These are phyloP conservation scores for Prenolepis imparis DNA, from an alignment of 2,888 invertebrate genomes.

Conservation along the genomic window DNA sequence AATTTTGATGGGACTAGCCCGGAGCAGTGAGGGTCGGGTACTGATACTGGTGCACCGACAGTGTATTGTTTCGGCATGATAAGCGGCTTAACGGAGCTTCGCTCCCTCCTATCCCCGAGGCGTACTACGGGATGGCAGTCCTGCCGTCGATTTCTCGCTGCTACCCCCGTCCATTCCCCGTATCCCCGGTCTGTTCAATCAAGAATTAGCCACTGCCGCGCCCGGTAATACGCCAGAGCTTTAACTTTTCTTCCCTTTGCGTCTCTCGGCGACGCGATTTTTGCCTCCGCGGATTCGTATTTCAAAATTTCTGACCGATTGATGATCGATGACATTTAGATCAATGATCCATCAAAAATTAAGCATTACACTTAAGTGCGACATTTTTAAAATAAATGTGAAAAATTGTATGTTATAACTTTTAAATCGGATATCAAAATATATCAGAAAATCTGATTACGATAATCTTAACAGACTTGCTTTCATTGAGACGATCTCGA, in stretches of 20 bases:
- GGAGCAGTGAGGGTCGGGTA: slow-evolving; percentile 78
- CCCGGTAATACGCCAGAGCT: slow-evolving; percentile 43
- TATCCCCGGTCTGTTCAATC: slow-evolving; percentile 74
- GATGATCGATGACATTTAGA: not conserved
- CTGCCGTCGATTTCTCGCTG: slow-evolving; percentile 81
- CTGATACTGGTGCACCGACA: slow-evolving; percentile 86
- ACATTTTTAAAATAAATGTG: not conserved
- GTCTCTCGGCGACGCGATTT: slow-evolving; percentile 20
- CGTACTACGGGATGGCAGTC: slow-evolving; percentile 75
- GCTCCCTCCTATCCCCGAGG: slow-evolving; percentile 75
- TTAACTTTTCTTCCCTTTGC: slow-evolving; percentile 43
- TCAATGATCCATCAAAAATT: slow-evolving; percentile 2
- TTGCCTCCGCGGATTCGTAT: not conserved
- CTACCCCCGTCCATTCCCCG: slow-evolving; percentile 45
- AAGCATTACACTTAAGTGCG: not conserved
- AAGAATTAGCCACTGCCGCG: slow-evolving; percentile 69
- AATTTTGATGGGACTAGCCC: slow-evolving; percentile 82
- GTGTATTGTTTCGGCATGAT: slow-evolving; percentile 86
- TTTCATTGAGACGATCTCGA: not conserved
- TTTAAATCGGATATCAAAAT: not conserved
- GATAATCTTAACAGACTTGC: not conserved
- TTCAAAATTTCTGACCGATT: not conserved
- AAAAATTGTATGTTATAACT: not conserved
- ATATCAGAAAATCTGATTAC: not conserved
- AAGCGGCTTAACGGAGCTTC: slow-evolving; percentile 86